These are phyloP conservation scores for Carassius carassius DNA, from an alignment of 2,113 vertebrate species.

Conservation along the genomic window DNA sequence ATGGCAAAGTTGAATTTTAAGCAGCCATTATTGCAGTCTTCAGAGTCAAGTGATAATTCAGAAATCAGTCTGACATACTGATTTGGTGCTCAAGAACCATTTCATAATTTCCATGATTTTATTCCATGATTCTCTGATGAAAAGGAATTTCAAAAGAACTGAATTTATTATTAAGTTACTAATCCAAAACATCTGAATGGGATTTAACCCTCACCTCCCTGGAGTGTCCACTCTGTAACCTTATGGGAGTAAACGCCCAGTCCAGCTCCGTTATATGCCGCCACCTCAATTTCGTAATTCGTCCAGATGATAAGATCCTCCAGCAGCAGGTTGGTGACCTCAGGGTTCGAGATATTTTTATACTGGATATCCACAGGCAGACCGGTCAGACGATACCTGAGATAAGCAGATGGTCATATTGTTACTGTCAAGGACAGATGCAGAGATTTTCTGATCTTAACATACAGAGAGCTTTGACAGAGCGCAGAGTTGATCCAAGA, in stretches of 20 bases:
- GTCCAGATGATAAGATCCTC: conserved; percentile 99
- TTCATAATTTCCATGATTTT: too few species aligned
- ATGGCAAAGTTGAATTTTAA: too few species aligned
- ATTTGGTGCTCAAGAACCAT: too few species aligned
- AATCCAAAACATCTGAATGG: background rate
- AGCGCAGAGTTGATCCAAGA: background rate
- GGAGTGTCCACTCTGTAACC: conserved; percentile 96
- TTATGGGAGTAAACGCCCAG: conserved; percentile 91
- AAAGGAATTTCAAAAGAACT: too few species aligned
- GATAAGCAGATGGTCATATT: conserved; percentile 1
- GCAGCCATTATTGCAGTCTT: too few species aligned
- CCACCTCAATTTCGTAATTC: conserved; percentile 97
- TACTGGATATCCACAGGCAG: conserved; percentile 95
- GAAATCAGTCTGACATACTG: too few species aligned
- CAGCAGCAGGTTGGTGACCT: conserved; percentile 90
- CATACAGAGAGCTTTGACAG: background rate
- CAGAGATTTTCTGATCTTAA: background rate
- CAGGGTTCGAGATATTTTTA: conserved; percentile 91
- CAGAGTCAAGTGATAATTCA: too few species aligned
- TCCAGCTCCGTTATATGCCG: conserved; percentile 92
- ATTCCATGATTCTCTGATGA: too few species aligned
- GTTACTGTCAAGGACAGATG: background rate
- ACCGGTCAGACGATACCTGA: conserved; percentile 93
- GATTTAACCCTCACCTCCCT: conserved; percentile 82
- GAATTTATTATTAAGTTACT: too few species aligned